Conservation (phyloP, 2,888 invertebrate genomes). For the Aphidoletes aphidimyza region DNA sequence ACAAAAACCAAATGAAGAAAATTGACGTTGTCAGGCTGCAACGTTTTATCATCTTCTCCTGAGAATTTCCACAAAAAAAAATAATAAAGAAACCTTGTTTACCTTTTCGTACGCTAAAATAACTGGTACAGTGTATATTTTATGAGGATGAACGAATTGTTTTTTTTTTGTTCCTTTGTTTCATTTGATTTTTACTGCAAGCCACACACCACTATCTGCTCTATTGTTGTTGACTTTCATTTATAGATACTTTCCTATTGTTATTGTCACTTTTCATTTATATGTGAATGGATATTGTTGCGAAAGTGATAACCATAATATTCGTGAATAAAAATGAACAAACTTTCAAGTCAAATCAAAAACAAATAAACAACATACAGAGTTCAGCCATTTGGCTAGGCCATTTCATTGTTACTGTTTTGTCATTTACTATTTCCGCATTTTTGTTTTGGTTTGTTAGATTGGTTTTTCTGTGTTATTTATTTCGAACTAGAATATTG, state of each 20-base stretch:
- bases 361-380: background rate
- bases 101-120: background rate
- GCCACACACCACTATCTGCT: background rate
- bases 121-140: background rate
- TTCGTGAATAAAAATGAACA: background rate
- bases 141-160: background rate
- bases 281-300: too few species aligned
- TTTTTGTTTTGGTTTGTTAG: background rate
- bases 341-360: background rate
- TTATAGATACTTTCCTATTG: too few species aligned
- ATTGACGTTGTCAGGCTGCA: background rate
- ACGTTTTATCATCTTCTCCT: background rate
- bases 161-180: background rate
- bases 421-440: background rate
- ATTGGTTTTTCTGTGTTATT: too few species aligned
- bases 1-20: background rate
- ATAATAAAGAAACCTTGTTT: background rate
- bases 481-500: too few species aligned
- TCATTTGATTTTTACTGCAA: background rate
- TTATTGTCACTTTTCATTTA: too few species aligned
- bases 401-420: background rate
- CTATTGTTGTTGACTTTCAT: slow-evolving; percentile 7
- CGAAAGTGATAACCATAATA: background rate
- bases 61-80: background rate
- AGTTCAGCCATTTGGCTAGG: background rate